Percentiles rank a stretch among this genome's conserved stretches.
Conservation (phyloP, 2,113 vertebrate genomes). For the Takifugu bimaculatus region DNA sequence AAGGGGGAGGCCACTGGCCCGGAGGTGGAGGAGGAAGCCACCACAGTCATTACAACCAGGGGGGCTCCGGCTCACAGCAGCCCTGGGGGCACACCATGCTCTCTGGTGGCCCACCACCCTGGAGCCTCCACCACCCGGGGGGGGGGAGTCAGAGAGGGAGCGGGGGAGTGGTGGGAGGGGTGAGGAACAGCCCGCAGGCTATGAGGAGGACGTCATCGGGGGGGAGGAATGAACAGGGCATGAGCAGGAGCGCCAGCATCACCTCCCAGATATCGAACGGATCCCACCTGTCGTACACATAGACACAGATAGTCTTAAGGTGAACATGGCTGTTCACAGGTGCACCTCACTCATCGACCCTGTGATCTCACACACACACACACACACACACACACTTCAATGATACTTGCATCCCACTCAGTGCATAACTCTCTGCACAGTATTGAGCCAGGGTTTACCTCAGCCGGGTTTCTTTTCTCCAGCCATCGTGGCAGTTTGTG, state of each 20-base stretch:
- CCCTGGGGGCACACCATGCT: slow-evolving; percentile 95
- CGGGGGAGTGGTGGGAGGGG: slow-evolving; percentile 80
- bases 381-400: background rate
- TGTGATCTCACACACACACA: slow-evolving; percentile 13
- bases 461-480: slow-evolving; percentile 8
- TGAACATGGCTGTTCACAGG: slow-evolving; percentile 72
- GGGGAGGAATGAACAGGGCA: slow-evolving; percentile 93
- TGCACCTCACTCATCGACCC: slow-evolving; percentile 41
- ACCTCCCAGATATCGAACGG: slow-evolving; percentile 98
- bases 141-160: slow-evolving; percentile 85
- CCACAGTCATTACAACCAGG: slow-evolving; percentile 78
- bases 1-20: slow-evolving; percentile 83
- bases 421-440: slow-evolving; percentile 16
- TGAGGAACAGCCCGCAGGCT: slow-evolving; percentile 96
- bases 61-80: slow-evolving; percentile 84
- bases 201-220: slow-evolving; percentile 92
- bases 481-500: slow-evolving; percentile 37
- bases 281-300: slow-evolving; percentile 96
- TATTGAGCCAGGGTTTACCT: slow-evolving; percentile 14
- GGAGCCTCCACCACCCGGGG: slow-evolving; percentile 85
- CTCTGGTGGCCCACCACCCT: slow-evolving; percentile 87
- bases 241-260: slow-evolving; percentile 98
- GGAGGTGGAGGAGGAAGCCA: slow-evolving; percentile 67
- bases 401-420: slow-evolving; percentile 2
- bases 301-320: slow-evolving; percentile 48